These are phyloP conservation scores for Drosophila lacteicornis DNA, from an alignment of 1,140 invertebrate genomes.

Conservation along the genomic window DNA sequence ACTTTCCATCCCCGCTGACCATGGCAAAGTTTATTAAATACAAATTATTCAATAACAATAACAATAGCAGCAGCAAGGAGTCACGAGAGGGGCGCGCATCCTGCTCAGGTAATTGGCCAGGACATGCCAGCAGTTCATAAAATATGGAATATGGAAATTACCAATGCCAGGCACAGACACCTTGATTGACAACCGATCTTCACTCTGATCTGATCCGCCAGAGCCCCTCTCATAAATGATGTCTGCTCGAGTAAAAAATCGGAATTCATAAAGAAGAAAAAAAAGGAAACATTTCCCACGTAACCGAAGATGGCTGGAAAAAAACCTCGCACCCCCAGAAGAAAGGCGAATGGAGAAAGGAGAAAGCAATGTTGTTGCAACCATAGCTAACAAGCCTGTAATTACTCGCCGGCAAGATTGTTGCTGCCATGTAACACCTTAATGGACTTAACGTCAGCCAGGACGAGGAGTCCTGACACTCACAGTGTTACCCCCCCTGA, in stretches of 20 bases:
- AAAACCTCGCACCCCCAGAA: conserved; percentile 40
- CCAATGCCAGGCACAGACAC: conserved; percentile 8
- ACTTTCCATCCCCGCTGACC: not conserved
- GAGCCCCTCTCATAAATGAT: conserved; percentile 64
- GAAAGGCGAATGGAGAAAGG: conserved; percentile 16
- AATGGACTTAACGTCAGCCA: conserved; percentile 59
- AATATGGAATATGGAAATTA: conserved; percentile 63
- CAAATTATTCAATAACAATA: conserved; percentile 50
- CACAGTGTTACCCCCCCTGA: conserved; percentile 28
- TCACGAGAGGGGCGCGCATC: conserved; percentile 22
- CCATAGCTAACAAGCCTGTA: conserved; percentile 81
- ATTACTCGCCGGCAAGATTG: conserved; percentile 75
- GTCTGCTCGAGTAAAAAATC: conserved; percentile 28
- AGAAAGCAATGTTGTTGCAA: conserved; percentile 72
- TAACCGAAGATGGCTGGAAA: conserved; percentile 41
- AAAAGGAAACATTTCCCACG: conserved; percentile 72
- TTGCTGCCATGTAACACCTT: conserved; percentile 72
- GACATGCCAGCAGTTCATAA: conserved; percentile 19
- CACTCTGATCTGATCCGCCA: conserved; percentile 34
- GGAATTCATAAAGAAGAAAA: conserved; percentile 39
- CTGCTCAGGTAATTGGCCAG: conserved; percentile 62
- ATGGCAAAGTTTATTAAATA: conserved; percentile 65
- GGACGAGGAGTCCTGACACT: conserved; percentile 9
- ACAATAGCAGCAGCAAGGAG: conserved; percentile 11
- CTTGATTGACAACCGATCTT: conserved; percentile 77